A percentile compares a stretch with the other conserved stretches of the same genome.
Evolutionary conservation across 1,140 invertebrate genomes (phyloP).

Genomic region (Lasaia peninsularis): DNA sequence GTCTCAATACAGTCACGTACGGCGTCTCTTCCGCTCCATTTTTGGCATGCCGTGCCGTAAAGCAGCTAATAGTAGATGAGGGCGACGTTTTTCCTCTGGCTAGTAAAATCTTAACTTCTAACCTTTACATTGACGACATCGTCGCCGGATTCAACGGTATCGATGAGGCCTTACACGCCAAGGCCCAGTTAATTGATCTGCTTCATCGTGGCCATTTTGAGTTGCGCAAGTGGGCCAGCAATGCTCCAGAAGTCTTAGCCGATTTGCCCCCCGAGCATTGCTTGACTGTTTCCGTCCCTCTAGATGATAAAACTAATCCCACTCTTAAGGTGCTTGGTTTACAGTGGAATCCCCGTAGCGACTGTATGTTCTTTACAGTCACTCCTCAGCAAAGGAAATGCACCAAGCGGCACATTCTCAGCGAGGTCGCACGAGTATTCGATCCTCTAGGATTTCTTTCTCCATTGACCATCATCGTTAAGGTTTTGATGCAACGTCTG

Average conservation of each 20-base stretch:
- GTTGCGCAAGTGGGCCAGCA: slow-evolving; percentile 46
- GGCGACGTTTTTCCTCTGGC: slow-evolving; percentile 33
- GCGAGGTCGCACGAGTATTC: slow-evolving; percentile 20
- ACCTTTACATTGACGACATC: slow-evolving; percentile 59
- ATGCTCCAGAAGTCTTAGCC: slow-evolving; percentile 31
- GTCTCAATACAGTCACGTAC: slow-evolving; percentile 59
- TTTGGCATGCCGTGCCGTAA: slow-evolving; percentile 41
- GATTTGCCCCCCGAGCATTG: slow-evolving; percentile 18
- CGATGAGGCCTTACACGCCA: slow-evolving; percentile 26
- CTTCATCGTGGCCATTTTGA: slow-evolving; percentile 31
- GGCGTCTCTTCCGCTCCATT: slow-evolving; percentile 54
- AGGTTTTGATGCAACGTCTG: slow-evolving; percentile 33
- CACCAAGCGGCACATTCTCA: slow-evolving; percentile 22
- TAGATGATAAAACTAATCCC: slow-evolving; percentile 16
- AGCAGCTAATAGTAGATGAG: slow-evolving; percentile 43
- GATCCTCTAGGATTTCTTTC: slow-evolving; percentile 26
- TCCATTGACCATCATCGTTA: slow-evolving; percentile 29
- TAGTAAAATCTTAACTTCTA: slow-evolving; percentile 28
- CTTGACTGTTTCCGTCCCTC: slow-evolving; percentile 37
- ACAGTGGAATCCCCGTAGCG: slow-evolving; percentile 18
- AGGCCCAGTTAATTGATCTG: slow-evolving; percentile 34
- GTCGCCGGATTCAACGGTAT: slow-evolving; percentile 30
- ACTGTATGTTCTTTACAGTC: slow-evolving; percentile 17
- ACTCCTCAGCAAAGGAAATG: slow-evolving; percentile 6
- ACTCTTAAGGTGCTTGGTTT: slow-evolving; percentile 21